Evolutionary conservation across 2,888 invertebrate species (phyloP), one percentile per base, ranked within the genome.

Genomic region (Aphodius granarius): DNA sequence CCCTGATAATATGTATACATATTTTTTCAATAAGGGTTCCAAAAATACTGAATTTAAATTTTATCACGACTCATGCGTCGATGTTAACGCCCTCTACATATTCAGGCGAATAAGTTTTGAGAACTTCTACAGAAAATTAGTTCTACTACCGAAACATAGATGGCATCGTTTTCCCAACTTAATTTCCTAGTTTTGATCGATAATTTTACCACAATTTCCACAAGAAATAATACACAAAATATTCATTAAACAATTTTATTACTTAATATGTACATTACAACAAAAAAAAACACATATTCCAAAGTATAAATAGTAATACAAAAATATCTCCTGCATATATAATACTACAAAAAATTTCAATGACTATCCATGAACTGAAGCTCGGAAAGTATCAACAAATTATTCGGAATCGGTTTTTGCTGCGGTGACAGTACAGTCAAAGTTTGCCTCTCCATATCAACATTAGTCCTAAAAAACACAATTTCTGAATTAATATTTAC

Each of bases 341-440:
- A 43, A 43, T n/a, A n/a, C n/a, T n/a, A n/a, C n/a, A 65, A 65
- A 18, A 15, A 68, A n/a, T 68, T 19, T 88, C 88, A 95, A 86
- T 95, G 95, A 83, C 93, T 94, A 86, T 98, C 98, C 95, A 98
- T 96, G 86, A 97, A 98, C 85, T 97, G 97, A 78, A 98, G 88
- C 80, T 98, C 97, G 0, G 97, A 97, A 21, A 97, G 89, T 66
- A 99, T 88, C 62, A 98, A 89, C 71, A 97, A 90, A 3, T 93
- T 94, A 86, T 95, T 94, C 20, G 98, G 98, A 68, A 99, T 88
- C 0, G 98, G 98, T 65, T 96, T 92, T 4, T 97, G 97, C 85
- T 97, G 97, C 0, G 98, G 98, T 0, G 98, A 96, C 63, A 99
- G 89, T 19, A 99, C 91, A 23, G 97, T 98, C 78, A 98, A 89